Conservation (phyloP, 2,797 vertebrate genomes). For the Lepidocolaptes lacrymiger region DNA sequence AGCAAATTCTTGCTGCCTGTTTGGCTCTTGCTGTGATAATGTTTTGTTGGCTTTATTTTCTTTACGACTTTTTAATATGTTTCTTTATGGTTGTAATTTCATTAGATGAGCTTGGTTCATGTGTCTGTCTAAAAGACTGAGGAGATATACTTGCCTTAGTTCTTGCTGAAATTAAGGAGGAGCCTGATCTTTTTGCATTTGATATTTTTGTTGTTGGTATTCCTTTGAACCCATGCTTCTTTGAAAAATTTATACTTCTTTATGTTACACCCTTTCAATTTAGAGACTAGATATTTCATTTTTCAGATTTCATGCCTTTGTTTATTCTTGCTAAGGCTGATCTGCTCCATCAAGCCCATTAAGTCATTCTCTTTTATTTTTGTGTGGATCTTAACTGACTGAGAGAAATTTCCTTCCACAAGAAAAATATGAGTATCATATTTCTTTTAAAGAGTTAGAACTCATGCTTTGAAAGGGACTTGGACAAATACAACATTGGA, state of each 20-base stretch:
- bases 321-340: neutral
- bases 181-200: neutral
- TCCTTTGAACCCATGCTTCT: neutral
- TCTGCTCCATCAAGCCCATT: neutral
- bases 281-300: neutral
- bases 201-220: neutral
- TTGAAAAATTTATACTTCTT: neutral
- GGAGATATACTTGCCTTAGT: neutral
- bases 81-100: neutral
- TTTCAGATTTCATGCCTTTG: neutral
- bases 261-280: neutral
- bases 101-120: neutral
- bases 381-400: neutral
- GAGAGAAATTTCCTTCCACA: neutral
- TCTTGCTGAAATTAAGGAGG: neutral
- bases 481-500: neutral
- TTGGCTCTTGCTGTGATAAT: neutral
- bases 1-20: neutral
- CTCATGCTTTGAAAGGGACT: neutral
- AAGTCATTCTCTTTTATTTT: neutral
- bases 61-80: neutral
- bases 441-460: neutral
- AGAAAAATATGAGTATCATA: neutral
- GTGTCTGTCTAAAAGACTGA: neutral
- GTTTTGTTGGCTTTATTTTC: neutral